Conservation (phyloP, 1,140 invertebrate genomes). For the Cyrtorhinus lividipennis region DNA sequence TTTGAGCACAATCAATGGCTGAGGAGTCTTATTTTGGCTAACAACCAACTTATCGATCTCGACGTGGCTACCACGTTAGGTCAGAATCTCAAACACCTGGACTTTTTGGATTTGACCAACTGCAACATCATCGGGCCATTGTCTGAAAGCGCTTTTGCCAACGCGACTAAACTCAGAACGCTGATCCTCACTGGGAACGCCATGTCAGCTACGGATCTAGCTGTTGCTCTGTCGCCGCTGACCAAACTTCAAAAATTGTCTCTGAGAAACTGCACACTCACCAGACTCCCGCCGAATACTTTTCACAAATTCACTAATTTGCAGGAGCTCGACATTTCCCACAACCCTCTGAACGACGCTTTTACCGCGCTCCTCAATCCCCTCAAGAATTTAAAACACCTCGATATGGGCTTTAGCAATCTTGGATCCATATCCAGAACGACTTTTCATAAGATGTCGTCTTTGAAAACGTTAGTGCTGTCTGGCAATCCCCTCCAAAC, state of each 20-base stretch:
- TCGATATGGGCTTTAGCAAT: slow-evolving; percentile 59
- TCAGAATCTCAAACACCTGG: slow-evolving; percentile 45
- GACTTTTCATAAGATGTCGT: slow-evolving; percentile 53
- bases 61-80: slow-evolving; percentile 48
- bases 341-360: slow-evolving; percentile 39
- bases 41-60: slow-evolving; percentile 47
- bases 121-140: slow-evolving; percentile 49
- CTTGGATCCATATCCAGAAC: slow-evolving; percentile 46
- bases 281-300: slow-evolving; percentile 41
- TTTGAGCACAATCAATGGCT: slow-evolving; percentile 50
- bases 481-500: slow-evolving; percentile 50
- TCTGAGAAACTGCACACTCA: slow-evolving; percentile 47
- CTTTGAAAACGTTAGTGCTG: slow-evolving; percentile 45
- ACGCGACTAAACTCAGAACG: slow-evolving; percentile 46
- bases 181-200: slow-evolving; percentile 51
- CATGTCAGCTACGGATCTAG: slow-evolving; percentile 46
- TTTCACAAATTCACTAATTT: slow-evolving; percentile 48
- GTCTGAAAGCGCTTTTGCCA: slow-evolving; percentile 50
- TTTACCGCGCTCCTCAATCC: slow-evolving; percentile 50
- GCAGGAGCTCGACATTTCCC: slow-evolving; percentile 26
- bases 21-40: slow-evolving; percentile 43
- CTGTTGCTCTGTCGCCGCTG: slow-evolving; percentile 47
- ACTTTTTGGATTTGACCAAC: slow-evolving; percentile 50
- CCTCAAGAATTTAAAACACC: slow-evolving; percentile 45
- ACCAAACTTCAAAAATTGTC: slow-evolving; percentile 48